Conservation (phyloP, 1,140 invertebrate genomes). For the Drosophila rhopaloa region DNA sequence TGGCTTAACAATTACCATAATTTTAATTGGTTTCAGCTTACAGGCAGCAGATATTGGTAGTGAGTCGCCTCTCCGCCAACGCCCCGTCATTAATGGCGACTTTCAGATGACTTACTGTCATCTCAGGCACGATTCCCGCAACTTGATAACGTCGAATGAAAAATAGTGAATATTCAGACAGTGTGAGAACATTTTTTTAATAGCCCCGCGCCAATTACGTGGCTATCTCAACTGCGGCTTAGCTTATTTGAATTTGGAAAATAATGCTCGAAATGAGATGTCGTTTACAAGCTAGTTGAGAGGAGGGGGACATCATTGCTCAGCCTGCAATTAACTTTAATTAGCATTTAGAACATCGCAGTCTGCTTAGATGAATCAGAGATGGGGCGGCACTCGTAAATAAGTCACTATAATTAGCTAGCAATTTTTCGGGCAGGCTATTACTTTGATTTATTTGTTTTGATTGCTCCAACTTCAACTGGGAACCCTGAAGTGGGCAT, state of each 20-base stretch:
- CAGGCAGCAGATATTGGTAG: constrained; percentile 1
- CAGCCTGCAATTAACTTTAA: constrained; percentile 63
- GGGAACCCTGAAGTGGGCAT: constrained; percentile 25
- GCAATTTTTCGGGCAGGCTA: constrained; percentile 17
- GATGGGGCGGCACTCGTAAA: constrained; percentile 18
- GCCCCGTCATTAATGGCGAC: constrained; percentile 69
- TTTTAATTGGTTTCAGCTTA: constrained; percentile 53
- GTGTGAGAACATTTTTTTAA: constrained; percentile 74
- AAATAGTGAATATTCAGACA: constrained; percentile 56
- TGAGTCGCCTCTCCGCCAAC: constrained; percentile 20
- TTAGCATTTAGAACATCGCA: constrained; percentile 67
- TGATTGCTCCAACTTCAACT: constrained; percentile 5
- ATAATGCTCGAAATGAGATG: constrained; percentile 58
- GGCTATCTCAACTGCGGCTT: constrained; percentile 40
- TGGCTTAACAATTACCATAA: constrained; percentile 39
- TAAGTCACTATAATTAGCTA: constrained; percentile 26
- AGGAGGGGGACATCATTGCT: constrained; percentile 8
- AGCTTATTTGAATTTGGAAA: constrained; percentile 47
- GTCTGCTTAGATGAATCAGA: constrained; percentile 38
- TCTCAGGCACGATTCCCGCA: constrained; percentile 57
- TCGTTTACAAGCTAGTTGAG: constrained; percentile 42
- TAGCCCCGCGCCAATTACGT: constrained; percentile 62
- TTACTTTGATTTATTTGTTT: constrained; percentile 42
- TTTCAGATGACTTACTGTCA: constrained; percentile 74
- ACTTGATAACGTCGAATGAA: constrained; percentile 40